Conservation (phyloP, 2,113 vertebrate genomes). For the Hiodon tergisus region DNA sequence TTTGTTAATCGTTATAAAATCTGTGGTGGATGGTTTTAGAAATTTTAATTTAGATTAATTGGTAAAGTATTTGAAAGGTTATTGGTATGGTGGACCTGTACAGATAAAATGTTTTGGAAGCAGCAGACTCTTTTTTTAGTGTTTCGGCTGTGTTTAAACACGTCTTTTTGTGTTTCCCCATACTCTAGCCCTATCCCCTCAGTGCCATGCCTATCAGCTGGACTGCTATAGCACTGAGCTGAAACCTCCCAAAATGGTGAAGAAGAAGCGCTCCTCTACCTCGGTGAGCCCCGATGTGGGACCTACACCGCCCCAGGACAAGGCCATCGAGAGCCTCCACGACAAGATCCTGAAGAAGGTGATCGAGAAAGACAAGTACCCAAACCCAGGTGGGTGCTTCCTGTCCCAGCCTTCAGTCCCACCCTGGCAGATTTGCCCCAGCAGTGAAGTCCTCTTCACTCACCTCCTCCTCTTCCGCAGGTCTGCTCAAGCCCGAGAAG, state of each 20-base stretch:
- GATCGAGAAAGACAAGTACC: constrained; percentile 58
- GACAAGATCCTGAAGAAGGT: constrained; percentile 59
- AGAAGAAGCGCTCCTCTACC: constrained; percentile 56
- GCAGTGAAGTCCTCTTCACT: too few relatives aligned
- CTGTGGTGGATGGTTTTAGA: too few relatives aligned
- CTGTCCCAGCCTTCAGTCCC: neutral
- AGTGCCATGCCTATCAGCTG: constrained; percentile 51
- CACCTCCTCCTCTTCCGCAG: constrained; percentile 41
- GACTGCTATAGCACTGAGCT: constrained; percentile 49
- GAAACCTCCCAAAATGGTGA: constrained; percentile 52
- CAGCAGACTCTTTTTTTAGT: neutral
- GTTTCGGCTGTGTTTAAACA: neutral
- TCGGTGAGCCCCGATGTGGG: constrained; percentile 53
- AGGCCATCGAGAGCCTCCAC: constrained; percentile 55
- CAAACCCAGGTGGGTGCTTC: constrained; percentile 53
- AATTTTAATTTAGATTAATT: too few relatives aligned
- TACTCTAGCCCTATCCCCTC: constrained; percentile 41
- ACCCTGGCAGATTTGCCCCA: neutral
- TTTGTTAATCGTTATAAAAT: too few relatives aligned
- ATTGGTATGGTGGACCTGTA: too few relatives aligned
- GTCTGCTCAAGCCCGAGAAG: constrained; percentile 67
- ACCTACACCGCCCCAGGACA: constrained; percentile 46
- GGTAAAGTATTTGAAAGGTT: too few relatives aligned
- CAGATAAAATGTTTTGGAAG: too few relatives aligned
- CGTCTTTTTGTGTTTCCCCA: neutral